Evolutionary conservation across 2,888 invertebrate genomes (phyloP).

Genomic region (Linnaemya vulpina): DNA sequence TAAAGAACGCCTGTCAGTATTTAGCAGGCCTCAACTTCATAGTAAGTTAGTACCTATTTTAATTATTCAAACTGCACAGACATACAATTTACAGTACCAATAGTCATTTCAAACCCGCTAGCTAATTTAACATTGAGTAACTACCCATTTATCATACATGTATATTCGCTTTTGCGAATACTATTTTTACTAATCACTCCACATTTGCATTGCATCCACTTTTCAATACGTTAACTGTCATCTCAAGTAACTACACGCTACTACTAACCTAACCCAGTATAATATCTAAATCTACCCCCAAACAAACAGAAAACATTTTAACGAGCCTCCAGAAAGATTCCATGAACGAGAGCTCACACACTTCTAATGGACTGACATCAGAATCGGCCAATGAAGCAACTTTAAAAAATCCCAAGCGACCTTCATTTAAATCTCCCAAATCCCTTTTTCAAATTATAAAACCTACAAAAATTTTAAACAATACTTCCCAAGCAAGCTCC

Average conservation of each 20-base stretch:
- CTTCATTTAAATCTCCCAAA: constrained; percentile 70
- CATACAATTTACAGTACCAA: constrained; percentile 14
- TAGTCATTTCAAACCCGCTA: constrained; percentile 49
- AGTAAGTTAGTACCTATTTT: constrained; percentile 85
- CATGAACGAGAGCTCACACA: constrained; percentile 84
- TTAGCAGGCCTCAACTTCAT: constrained; percentile 84
- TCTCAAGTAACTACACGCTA: constrained; percentile 11
- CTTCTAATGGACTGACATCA: constrained; percentile 82
- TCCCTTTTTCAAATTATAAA: constrained; percentile 74
- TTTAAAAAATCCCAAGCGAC: constrained; percentile 57
- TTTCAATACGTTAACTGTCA: constrained; percentile 26
- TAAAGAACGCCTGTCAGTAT: constrained; percentile 84
- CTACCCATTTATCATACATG: constrained; percentile 12
- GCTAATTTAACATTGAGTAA: constrained; percentile 22
- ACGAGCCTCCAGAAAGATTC: constrained; percentile 83
- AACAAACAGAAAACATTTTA: constrained; percentile 76
- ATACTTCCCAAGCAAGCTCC: constrained; percentile 47
- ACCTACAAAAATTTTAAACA: constrained; percentile 71
- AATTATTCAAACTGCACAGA: constrained; percentile 72
- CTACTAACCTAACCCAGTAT: constrained; percentile 52
- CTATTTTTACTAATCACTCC: constrained; percentile 1
- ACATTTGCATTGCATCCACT: constrained; percentile 52
- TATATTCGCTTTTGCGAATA: constrained; percentile 32
- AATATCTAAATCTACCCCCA: constrained; percentile 61
- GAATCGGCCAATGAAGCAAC: constrained; percentile 47